These are phyloP conservation scores for Euthynnus affinis DNA, from an alignment of 2,797 vertebrate species.

Conservation along the genomic window DNA sequence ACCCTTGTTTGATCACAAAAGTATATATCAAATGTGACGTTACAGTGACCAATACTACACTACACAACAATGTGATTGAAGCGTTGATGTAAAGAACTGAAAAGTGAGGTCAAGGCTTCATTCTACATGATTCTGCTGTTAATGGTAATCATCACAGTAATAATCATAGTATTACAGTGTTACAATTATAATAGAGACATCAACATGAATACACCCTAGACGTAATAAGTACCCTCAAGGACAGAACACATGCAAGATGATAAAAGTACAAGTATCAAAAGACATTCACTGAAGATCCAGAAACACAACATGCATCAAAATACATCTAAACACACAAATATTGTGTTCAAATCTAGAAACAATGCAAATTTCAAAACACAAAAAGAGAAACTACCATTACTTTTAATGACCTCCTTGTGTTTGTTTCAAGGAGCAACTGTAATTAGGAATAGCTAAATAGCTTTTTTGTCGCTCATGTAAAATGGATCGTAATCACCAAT, in stretches of 20 bases:
- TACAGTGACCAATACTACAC: background rate
- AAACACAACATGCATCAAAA: background rate
- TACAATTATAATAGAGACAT: too few relatives aligned
- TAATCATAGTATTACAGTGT: background rate
- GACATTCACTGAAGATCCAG: background rate
- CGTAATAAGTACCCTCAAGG: background rate
- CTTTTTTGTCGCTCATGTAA: background rate
- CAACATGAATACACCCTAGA: background rate
- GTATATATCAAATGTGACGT: constrained; percentile 2
- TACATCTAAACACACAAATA: background rate
- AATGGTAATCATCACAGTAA: background rate
- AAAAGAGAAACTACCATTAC: background rate
- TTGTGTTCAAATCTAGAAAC: background rate
- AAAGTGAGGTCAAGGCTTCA: background rate
- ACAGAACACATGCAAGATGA: background rate
- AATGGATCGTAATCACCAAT: background rate
- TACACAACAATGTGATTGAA: background rate
- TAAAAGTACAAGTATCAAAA: too few relatives aligned
- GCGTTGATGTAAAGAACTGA: background rate
- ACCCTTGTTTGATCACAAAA: background rate
- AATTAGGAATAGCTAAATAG: background rate
- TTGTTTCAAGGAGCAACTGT: background rate
- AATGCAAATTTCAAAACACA: background rate
- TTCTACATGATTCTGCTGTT: background rate
- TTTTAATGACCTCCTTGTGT: background rate